phyloP scores from a whole-genome alignment of 2,888 invertebrate genomes.

The Barypeithes pellucidus region DNA sequence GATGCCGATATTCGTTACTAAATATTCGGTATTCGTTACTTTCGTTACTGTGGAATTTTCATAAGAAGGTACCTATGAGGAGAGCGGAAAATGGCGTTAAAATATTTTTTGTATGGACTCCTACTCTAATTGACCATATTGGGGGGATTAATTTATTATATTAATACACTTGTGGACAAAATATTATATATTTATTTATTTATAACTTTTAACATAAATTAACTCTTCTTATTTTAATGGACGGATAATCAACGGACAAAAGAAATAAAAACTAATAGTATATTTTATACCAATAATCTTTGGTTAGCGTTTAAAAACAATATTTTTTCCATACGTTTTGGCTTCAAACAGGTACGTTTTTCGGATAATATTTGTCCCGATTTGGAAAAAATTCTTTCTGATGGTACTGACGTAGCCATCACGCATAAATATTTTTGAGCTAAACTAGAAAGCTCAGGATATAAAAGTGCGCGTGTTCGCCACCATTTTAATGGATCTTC shows the following conservation, averaged over 20 bases:
- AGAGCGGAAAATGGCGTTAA: background rate
- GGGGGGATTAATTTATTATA: too few relatives aligned
- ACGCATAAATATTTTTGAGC: constrained; percentile 38
- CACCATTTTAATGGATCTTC: constrained; percentile 40
- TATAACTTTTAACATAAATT: too few relatives aligned
- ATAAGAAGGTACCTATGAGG: background rate
- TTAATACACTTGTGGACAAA: too few relatives aligned
- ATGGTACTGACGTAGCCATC: too few relatives aligned
- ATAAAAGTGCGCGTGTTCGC: constrained; percentile 21
- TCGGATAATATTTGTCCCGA: too few relatives aligned
- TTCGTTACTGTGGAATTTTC: background rate
- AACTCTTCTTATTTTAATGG: background rate
- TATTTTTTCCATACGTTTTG: constrained; percentile 5
- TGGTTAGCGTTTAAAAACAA: background rate
- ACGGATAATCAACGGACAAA: background rate
- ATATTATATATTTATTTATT: background rate
- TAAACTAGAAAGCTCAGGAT: constrained; percentile 31
- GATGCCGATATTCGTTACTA: too few relatives aligned
- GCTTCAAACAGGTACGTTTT: constrained; percentile 21
- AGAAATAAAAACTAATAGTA: background rate
- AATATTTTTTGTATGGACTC: background rate
- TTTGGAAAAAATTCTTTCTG: too few relatives aligned
- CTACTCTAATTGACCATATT: background rate
- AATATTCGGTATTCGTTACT: background rate
- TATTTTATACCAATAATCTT: background rate